A percentile compares a stretch with the other conserved stretches of the same genome.
Evolutionary conservation across 2,113 vertebrate genomes (phyloP).

Genomic region (Lipophrys pholis): DNA sequence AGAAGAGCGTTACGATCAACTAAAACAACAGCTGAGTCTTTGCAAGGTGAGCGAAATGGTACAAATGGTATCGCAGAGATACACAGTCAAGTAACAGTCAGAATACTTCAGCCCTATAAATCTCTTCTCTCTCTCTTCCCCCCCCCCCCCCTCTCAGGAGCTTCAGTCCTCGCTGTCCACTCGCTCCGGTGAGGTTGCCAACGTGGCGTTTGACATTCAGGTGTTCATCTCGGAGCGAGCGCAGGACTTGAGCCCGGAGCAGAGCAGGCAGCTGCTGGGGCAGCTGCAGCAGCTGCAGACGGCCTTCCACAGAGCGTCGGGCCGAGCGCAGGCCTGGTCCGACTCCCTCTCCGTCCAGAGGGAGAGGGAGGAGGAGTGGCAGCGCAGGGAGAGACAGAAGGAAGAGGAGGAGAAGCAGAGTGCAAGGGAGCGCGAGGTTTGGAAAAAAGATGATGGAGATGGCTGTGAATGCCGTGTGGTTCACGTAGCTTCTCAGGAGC

Average conservation of each 20-base stretch:
- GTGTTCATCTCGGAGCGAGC: conserved; percentile 91
- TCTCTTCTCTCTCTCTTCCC: neutral
- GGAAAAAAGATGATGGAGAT: conserved; percentile 59
- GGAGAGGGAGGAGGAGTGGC: conserved; percentile 72
- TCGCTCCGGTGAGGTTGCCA: conserved; percentile 84
- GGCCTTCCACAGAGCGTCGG: conserved; percentile 85
- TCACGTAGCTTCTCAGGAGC: conserved; percentile 21
- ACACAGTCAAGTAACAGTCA: too few species aligned
- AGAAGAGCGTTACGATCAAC: conserved; percentile 16
- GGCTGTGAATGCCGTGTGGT: conserved; percentile 18
- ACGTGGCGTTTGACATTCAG: conserved; percentile 87
- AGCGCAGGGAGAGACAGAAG: conserved; percentile 51
- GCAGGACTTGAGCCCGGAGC: conserved; percentile 88
- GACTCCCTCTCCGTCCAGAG: conserved; percentile 81
- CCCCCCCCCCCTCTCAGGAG: conserved; percentile 79
- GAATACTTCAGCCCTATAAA: too few species aligned
- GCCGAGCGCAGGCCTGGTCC: conserved; percentile 75
- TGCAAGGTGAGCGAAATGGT: conserved; percentile 80
- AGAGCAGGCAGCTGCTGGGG: conserved; percentile 88
- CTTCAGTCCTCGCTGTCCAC: conserved; percentile 80
- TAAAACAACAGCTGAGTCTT: conserved; percentile 76
- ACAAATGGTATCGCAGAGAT: too few species aligned
- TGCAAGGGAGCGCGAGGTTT: conserved; percentile 84
- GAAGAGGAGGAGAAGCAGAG: conserved; percentile 58
- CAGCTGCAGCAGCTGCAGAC: conserved; percentile 90